phyloP scores from a whole-genome alignment of 2,797 vertebrate species.

The Paguma larvata region DNA sequence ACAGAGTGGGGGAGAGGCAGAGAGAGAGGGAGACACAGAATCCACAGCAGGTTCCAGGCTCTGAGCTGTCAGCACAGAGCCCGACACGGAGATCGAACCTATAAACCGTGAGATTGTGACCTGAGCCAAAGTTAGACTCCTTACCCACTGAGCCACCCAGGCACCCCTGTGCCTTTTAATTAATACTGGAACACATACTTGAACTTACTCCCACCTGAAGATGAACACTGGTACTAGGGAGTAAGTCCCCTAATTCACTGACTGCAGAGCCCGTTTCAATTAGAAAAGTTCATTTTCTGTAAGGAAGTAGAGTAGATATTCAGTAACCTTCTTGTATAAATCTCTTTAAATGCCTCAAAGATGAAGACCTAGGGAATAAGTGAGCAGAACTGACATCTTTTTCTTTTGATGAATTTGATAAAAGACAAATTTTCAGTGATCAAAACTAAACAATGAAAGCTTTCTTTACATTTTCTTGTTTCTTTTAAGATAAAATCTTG shows the following conservation, averaged over 20 bases:
- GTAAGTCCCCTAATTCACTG: not conserved
- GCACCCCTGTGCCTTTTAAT: not conserved
- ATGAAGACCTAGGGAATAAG: not conserved
- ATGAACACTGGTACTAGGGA: not conserved
- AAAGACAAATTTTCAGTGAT: not conserved
- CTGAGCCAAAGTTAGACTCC: too few relatives aligned
- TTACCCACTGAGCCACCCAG: too few relatives aligned
- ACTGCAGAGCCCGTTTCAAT: not conserved
- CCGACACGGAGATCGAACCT: too few relatives aligned
- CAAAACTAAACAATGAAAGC: not conserved
- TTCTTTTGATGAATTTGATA: not conserved
- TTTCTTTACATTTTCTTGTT: not conserved
- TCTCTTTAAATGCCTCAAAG: not conserved
- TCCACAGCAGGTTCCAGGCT: too few relatives aligned
- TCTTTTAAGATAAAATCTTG: not conserved
- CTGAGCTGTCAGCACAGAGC: too few relatives aligned
- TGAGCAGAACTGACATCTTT: not conserved
- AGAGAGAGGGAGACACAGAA: too few relatives aligned
- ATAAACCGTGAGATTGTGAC: too few relatives aligned
- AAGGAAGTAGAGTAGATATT: not conserved
- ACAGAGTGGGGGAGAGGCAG: too few relatives aligned
- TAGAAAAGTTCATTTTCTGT: conserved; percentile 22
- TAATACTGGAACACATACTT: not conserved
- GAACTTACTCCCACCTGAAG: not conserved
- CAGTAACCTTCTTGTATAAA: not conserved